Conservation (phyloP, 1,140 invertebrate species). For the Tetranychus urticae region DNA sequence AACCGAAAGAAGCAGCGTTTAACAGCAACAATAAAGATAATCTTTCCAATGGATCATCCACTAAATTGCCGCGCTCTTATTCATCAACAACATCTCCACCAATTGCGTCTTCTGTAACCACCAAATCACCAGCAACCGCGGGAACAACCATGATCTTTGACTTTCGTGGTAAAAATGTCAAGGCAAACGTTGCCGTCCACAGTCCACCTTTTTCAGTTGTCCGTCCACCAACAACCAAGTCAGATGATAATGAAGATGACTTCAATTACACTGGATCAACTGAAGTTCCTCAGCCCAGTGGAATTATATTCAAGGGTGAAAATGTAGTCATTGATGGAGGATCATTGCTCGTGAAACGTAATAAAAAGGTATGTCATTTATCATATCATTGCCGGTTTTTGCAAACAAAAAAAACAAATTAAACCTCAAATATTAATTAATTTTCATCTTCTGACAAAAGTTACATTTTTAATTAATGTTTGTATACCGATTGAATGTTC, state of each 20-base stretch:
- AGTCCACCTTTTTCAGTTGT: background rate
- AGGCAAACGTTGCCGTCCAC: conserved; percentile 10
- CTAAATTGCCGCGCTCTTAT: no score
- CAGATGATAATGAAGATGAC: conserved; percentile 29
- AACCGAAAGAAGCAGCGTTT: background rate
- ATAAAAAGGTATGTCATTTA: conserved; percentile 29
- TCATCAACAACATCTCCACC: no score
- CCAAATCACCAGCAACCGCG: no score
- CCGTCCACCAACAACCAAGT: no score
- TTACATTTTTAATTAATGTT: no score
- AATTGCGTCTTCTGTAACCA: no score
- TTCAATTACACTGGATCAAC: conserved; percentile 26
- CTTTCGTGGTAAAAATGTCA: conserved; percentile 15
- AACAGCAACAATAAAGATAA: background rate
- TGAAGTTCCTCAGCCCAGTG: conserved; percentile 26
- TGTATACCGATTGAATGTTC: no score
- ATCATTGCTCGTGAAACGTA: conserved; percentile 41
- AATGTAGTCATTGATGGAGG: conserved; percentile 67
- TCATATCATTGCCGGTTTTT: background rate
- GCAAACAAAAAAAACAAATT: no score
- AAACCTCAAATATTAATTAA: no score
- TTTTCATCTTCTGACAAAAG: no score
- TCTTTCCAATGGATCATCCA: background rate
- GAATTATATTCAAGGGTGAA: conserved; percentile 58
- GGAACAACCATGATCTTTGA: conserved; percentile 13